phyloP scores from a whole-genome alignment of 2,113 vertebrate genomes.

The Podocnemis expansa region DNA sequence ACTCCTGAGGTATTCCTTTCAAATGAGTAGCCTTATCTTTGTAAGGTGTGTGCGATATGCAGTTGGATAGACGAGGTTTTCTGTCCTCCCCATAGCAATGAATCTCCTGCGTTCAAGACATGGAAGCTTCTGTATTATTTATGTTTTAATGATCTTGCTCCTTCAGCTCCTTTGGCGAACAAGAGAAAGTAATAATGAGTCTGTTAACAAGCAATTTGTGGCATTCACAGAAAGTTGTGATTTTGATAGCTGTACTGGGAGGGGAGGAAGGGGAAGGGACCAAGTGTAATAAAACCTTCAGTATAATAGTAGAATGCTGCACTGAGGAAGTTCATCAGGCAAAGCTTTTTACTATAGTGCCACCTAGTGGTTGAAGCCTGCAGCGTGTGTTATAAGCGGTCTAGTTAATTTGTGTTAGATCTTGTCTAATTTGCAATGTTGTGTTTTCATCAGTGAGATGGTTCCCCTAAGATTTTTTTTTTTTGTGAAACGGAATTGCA shows the following conservation, averaged over 20 bases:
- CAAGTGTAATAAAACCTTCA: not conserved
- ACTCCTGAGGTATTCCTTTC: fast-evolving
- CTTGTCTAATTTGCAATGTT: not conserved
- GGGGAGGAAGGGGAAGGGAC: not conserved
- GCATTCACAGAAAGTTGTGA: not conserved
- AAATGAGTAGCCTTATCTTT: not conserved
- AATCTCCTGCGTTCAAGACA: not conserved
- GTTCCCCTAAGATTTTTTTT: not conserved
- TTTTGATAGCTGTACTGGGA: not conserved
- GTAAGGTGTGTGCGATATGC: not conserved
- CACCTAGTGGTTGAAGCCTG: slow-evolving; percentile 67
- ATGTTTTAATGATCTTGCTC: not conserved
- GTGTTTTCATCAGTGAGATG: not conserved
- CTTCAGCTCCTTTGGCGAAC: not conserved
- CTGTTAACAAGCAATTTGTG: not conserved
- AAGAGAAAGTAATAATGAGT: not conserved
- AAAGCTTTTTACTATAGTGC: slow-evolving; percentile 61
- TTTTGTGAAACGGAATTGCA: not conserved
- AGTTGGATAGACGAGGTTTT: not conserved
- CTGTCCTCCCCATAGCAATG: fast-evolving
- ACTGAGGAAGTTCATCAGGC: not conserved
- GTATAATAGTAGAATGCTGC: fast-evolving
- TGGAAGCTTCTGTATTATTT: not conserved
- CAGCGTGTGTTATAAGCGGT: not conserved
- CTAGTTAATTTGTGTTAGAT: fast-evolving